Base-by-base conservation (phyloP, 2,113 vertebrate genomes). In the Lasiurus cinereus region DNA sequence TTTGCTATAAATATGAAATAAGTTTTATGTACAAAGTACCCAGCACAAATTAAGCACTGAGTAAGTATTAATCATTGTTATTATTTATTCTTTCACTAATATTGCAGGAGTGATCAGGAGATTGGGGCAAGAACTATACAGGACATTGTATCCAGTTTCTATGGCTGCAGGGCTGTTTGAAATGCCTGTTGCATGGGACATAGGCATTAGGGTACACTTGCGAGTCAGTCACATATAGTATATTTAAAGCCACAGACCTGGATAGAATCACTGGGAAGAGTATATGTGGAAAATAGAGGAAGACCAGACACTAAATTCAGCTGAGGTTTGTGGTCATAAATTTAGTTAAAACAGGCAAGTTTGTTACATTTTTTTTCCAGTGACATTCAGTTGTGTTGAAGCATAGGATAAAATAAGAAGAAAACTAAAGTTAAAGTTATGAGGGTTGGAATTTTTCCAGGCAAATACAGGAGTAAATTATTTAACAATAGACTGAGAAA, bases 1-100 rank as follows among this genome's bases (percentile, higher is more conserved):
- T 86, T 76, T 62, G 19, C 59, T 77, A 29, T 43, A 77, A 83
- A 12, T 13, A 86, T 73, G 87, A 82, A 89, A 31, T 36, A 39
- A 54, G 18, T 64, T 62, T 78, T 67, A 43, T 59, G 10, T 54
- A 33, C 16, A 48, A 82, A 76, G 22, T 27, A 10, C 22, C 39
- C 29, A 86, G 43, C 5, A 46, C 12, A 87, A 87, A 93, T 22
- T 76, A 93, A 91, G 73, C 21, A 83, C 29, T 73, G 36, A 83
- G 15, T n/a, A 80, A 67, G 22, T 76, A 48, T 90, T 62, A 83
- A 12, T 78, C 69, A 36, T 29, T 24, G 14, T 86, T 74, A 22
- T 70, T 62, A 46, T 24, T 70, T 27, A 50, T 72, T 80, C 52
- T 54, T 77, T 87, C 82, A n/a, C 11, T 13, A 48, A 54, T 50